Evolutionary conservation across 2,888 invertebrate species (phyloP).

Genomic region (Petrolisthes cinctipes): DNA sequence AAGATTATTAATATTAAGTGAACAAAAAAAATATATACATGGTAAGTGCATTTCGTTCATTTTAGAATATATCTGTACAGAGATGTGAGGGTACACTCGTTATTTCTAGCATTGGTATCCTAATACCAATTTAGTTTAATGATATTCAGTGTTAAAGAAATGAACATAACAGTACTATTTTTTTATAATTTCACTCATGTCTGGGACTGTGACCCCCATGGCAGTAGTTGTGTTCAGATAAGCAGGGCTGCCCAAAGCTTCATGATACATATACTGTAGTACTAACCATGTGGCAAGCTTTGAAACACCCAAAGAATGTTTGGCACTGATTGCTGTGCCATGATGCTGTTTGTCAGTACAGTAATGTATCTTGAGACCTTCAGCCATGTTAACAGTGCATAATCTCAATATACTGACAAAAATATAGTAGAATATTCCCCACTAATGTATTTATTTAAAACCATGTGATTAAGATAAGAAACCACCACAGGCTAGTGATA

Average conservation of each 20-base stretch:
- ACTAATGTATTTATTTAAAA: too few species aligned
- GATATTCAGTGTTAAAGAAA: constrained; percentile 35
- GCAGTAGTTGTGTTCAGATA: constrained; percentile 13
- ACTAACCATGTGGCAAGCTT: background rate
- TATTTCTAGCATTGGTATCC: constrained; percentile 31
- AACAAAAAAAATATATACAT: constrained; percentile 6
- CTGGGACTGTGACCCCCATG: constrained; percentile 18
- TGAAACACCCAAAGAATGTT: background rate
- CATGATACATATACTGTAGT: background rate
- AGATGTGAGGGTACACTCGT: constrained; percentile 41
- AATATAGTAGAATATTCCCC: too few species aligned
- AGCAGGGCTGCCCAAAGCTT: background rate
- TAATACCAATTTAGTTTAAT: constrained; percentile 37
- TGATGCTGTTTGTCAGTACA: background rate
- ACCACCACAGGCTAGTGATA: too few species aligned
- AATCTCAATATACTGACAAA: too few species aligned
- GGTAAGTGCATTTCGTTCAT: constrained; percentile 23
- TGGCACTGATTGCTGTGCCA: background rate
- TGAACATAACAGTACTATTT: background rate
- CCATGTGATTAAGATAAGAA: too few species aligned
- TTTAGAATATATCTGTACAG: constrained; percentile 21
- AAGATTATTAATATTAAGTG: background rate
- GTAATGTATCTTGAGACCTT: too few species aligned
- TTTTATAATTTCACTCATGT: background rate
- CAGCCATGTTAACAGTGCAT: too few species aligned